A percentile compares a stretch with the other conserved stretches of the same genome.
phyloP scores from a whole-genome alignment of 2,113 vertebrate genomes.

The Manacus vitellinus region DNA sequence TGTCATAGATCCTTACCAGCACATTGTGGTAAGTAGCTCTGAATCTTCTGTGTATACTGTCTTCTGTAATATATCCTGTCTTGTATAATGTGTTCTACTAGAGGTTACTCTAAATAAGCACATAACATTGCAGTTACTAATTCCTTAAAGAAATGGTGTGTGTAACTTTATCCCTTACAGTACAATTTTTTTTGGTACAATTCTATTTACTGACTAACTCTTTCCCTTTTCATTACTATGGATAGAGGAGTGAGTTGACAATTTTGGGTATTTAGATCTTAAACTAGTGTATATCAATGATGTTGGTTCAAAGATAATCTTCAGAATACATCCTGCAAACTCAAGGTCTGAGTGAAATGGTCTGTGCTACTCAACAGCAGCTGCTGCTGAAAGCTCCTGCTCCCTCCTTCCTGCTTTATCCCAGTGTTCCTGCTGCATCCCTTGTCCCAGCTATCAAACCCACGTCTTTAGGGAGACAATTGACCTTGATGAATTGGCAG shows the following conservation, averaged over 20 bases:
- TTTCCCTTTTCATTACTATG: not conserved
- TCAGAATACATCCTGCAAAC: not conserved
- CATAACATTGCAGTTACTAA: not conserved
- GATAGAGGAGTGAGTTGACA: not conserved
- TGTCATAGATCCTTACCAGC: conserved; percentile 85
- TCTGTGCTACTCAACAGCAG: not conserved
- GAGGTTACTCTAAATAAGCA: not conserved
- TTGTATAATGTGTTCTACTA: not conserved
- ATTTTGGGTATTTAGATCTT: not conserved
- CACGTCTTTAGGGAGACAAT: not conserved
- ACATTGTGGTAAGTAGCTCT: conserved; percentile 89
- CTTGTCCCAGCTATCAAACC: not conserved
- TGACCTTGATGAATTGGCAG: not conserved
- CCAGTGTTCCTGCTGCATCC: not conserved
- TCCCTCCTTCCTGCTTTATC: not conserved
- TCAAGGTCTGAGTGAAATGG: not conserved
- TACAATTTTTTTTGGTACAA: not conserved
- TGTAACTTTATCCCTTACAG: not conserved
- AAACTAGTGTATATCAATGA: not conserved
- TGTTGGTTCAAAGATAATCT: not conserved
- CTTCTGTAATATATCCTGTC: not conserved
- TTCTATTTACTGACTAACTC: not conserved
- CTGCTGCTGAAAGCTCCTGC: not conserved
- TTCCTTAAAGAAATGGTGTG: not conserved
- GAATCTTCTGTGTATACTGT: not conserved